Conservation (phyloP, 2,888 invertebrate genomes). For the Brachypterus glaber region DNA sequence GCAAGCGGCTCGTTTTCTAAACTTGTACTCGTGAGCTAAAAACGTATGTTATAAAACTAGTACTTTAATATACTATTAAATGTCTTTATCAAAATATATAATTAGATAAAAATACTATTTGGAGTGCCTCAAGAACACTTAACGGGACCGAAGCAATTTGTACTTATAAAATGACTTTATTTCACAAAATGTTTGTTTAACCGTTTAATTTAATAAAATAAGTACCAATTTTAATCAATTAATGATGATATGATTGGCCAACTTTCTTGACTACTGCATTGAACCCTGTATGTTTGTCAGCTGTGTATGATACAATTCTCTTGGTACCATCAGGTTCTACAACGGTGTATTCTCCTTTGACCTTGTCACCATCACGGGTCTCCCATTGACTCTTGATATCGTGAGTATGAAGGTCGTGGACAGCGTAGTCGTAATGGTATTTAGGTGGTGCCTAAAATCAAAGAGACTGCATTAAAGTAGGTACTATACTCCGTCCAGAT, state of each 20-base stretch:
- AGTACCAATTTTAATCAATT: constrained; percentile 14
- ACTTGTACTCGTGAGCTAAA: too few relatives aligned
- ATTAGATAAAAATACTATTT: too few relatives aligned
- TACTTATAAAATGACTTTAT: too few relatives aligned
- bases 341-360: constrained; percentile 40
- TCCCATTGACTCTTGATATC: constrained; percentile 43
- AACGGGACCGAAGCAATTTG: too few relatives aligned
- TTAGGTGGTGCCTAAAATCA: constrained; percentile 38
- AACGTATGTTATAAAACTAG: too few relatives aligned
- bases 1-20: too few relatives aligned
- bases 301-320: constrained; percentile 37
- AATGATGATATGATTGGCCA: constrained; percentile 25
- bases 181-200: too few relatives aligned
- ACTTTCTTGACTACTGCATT: constrained; percentile 36
- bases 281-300: constrained; percentile 38
- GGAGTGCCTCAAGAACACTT: too few relatives aligned
- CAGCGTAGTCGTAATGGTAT: constrained; percentile 42
- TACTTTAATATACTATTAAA: too few relatives aligned
- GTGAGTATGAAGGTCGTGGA: constrained; percentile 42
- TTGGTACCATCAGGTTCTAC: constrained; percentile 38
- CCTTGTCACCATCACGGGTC: constrained; percentile 40
- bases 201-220: constrained; percentile 13
- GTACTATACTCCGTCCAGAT: too few relatives aligned
- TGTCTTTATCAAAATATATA: too few relatives aligned
- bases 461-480: too few relatives aligned